A percentile compares a stretch with the other conserved stretches of the same genome.
Evolutionary conservation across 2,888 invertebrate species (phyloP).

Genomic region (Acleris cristana): DNA sequence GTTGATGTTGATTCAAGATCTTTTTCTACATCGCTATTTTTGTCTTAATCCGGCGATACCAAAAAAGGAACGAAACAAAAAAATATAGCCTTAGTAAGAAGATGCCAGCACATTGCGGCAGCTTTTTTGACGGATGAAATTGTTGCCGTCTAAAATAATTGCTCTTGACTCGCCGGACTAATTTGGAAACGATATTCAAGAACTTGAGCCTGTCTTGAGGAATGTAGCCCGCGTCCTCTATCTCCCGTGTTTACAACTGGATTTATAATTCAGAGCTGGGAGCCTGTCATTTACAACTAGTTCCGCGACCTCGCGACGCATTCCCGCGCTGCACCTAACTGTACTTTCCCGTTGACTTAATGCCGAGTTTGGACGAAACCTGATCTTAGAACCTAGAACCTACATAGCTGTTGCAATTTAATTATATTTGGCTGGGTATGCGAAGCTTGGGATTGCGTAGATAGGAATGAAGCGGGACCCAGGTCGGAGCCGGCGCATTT

Average conservation of each 20-base stretch:
- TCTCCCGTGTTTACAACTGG: constrained; percentile 46
- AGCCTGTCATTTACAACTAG: constrained; percentile 83
- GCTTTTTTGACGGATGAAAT: too few relatives aligned
- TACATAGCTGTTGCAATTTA: constrained; percentile 77
- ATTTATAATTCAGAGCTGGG: constrained; percentile 66
- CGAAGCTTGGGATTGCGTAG: constrained; percentile 70
- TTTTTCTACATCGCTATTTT: too few relatives aligned
- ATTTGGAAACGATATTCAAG: constrained; percentile 26
- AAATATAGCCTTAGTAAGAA: too few relatives aligned
- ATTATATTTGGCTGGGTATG: constrained; percentile 76
- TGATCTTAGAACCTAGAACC: constrained; percentile 78
- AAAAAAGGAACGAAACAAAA: too few relatives aligned
- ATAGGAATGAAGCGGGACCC: constrained; percentile 55
- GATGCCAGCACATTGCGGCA: too few relatives aligned
- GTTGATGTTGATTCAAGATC: too few relatives aligned
- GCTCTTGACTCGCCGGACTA: constrained; percentile 1
- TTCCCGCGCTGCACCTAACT: constrained; percentile 84
- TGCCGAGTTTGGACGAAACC: constrained; percentile 81
- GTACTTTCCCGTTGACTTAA: constrained; percentile 84
- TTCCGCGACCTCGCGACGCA: constrained; percentile 84
- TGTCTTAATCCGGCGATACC: too few relatives aligned
- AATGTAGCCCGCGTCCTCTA: constrained; percentile 35
- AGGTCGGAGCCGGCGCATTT: constrained; percentile 69
- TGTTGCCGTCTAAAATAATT: not conserved
- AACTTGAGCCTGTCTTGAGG: constrained; percentile 5